Evolutionary conservation across 2,888 invertebrate species (phyloP).

Genomic region (Eupithecia vulgata): DNA sequence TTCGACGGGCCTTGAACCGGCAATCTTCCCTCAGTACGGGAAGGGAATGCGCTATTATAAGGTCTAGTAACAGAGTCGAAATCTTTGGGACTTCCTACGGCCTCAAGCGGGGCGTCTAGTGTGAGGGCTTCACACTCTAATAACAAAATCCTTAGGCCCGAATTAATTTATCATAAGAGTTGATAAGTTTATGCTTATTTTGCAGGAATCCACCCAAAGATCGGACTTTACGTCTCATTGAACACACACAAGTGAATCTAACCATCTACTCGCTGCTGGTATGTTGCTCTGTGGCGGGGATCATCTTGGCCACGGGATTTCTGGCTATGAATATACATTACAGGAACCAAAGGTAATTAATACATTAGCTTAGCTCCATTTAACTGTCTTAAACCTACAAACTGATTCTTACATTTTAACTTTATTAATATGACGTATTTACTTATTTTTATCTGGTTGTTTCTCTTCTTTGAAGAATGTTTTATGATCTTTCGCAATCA

Average conservation of each 20-base stretch:
- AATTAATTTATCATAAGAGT: no score
- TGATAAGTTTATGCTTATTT: background rate
- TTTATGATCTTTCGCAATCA: background rate
- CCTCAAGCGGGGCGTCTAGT: no score
- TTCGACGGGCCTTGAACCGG: no score
- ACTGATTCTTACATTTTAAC: background rate
- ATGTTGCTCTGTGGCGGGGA: constrained; percentile 93
- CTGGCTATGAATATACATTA: constrained; percentile 97
- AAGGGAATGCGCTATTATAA: no score
- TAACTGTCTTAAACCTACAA: constrained; percentile 18
- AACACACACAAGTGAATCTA: constrained; percentile 96
- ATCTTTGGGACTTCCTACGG: no score
- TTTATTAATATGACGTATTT: background rate
- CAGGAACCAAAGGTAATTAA: constrained; percentile 93
- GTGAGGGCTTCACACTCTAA: no score
- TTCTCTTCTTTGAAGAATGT: background rate
- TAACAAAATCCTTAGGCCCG: no score
- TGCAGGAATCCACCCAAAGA: constrained; percentile 93
- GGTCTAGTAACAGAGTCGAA: no score
- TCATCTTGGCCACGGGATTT: constrained; percentile 95
- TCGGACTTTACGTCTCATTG: constrained; percentile 93
- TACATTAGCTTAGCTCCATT: background rate
- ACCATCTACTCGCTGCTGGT: constrained; percentile 96
- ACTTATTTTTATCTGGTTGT: background rate
- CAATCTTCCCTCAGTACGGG: no score